A percentile compares a stretch with the other conserved stretches of the same genome.
Conservation (phyloP, 2,888 invertebrate genomes). For the Plemyria rubiginata region DNA sequence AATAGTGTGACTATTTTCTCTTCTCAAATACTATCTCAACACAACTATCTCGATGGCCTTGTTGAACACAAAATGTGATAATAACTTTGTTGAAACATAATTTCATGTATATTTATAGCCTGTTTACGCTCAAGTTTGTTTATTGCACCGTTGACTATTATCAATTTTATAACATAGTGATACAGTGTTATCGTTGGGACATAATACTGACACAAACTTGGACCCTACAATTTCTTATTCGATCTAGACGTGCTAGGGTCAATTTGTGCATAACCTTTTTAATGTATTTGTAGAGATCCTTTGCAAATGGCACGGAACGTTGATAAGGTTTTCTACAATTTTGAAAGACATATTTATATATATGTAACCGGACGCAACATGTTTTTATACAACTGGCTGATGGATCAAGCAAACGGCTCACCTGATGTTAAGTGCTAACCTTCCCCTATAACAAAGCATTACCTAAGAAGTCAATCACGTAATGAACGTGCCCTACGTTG, state of each 20-base stretch:
- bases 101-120: constrained; percentile 58
- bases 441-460: no score
- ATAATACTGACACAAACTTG: constrained; percentile 74
- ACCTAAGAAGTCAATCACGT: no score
- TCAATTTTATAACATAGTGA: constrained; percentile 75
- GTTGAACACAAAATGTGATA: constrained; percentile 56
- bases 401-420: no score
- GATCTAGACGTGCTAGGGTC: constrained; percentile 55
- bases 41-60: constrained; percentile 54
- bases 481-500: no score
- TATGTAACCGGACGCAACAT: background rate
- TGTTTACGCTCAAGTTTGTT: constrained; percentile 59
- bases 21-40: constrained; percentile 35
- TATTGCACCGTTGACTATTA: constrained; percentile 62
- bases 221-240: constrained; percentile 57
- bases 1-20: constrained; percentile 21
- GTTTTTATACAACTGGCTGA: background rate
- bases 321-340: no score
- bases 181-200: constrained; percentile 67
- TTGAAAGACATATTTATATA: background rate
- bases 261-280: constrained; percentile 50
- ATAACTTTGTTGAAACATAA: constrained; percentile 55
- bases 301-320: background rate
- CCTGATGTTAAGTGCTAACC: no score
- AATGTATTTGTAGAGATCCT: background rate